These are phyloP conservation scores for Salvelinus sp. DNA, from an alignment of 2,113 vertebrate genomes.

Conservation along the genomic window DNA sequence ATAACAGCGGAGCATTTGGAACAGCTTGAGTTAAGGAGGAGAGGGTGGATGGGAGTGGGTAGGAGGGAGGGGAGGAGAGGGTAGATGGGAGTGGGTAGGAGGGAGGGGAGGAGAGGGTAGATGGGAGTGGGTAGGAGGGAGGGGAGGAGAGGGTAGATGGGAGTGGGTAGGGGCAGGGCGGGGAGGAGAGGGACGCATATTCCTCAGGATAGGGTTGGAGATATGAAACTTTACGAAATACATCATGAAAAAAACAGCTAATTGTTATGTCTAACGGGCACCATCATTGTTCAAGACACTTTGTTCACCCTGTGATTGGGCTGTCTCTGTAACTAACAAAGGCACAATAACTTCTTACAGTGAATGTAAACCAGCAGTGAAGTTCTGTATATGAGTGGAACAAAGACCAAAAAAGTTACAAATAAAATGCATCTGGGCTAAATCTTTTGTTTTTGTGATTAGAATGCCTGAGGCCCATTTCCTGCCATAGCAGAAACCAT, in stretches of 20 bases:
- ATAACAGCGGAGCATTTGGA: slow-evolving; percentile 27
- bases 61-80: slow-evolving; percentile 14
- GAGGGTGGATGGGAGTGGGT: background rate
- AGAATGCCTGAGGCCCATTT: slow-evolving; percentile 23
- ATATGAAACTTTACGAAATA: background rate
- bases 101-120: slow-evolving; percentile 14
- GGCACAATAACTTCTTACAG: no score
- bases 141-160: slow-evolving; percentile 5
- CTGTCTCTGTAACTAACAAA: no score
- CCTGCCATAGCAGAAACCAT: slow-evolving; percentile 51
- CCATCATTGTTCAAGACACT: no score
- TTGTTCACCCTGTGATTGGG: no score
- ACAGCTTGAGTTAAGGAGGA: slow-evolving; percentile 54
- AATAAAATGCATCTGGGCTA: slow-evolving; percentile 22
- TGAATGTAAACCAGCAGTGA: no score
- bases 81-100: background rate
- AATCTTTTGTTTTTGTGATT: slow-evolving; percentile 41
- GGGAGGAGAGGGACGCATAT: slow-evolving; percentile 41
- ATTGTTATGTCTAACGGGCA: no score
- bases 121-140: background rate
- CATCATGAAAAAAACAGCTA: no score
- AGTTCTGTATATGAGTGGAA: background rate
- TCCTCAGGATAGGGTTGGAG: slow-evolving; percentile 16
- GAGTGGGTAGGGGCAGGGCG: background rate
- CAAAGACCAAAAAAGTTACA: slow-evolving; percentile 29